phyloP scores from a whole-genome alignment of 1,140 invertebrate genomes.

The Brachionus paranguensis region DNA sequence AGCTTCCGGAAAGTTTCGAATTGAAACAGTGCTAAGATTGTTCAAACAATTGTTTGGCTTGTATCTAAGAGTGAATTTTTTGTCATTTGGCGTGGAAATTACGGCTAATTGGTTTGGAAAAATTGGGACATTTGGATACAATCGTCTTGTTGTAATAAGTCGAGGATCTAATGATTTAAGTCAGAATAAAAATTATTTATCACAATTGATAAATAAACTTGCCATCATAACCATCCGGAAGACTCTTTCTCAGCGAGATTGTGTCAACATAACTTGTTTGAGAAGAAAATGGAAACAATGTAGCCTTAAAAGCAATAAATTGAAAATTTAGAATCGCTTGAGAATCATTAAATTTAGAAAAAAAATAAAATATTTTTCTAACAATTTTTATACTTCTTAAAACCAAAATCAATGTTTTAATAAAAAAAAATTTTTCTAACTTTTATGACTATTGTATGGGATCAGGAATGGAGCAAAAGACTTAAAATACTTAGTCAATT shows the following conservation, averaged over 20 bases:
- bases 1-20: background rate
- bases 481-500: too few relatives aligned
- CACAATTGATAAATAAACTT: too few relatives aligned
- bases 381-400: too few relatives aligned
- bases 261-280: slow-evolving; percentile 1
- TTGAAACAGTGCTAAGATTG: background rate
- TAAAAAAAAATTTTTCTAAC: too few relatives aligned
- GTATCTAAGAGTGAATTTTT: background rate
- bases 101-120: background rate
- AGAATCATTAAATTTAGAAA: too few relatives aligned
- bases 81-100: background rate
- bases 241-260: background rate
- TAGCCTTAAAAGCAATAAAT: background rate
- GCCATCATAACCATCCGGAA: background rate
- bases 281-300: background rate
- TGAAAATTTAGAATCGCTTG: background rate
- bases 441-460: too few relatives aligned
- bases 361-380: too few relatives aligned
- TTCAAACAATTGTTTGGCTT: background rate
- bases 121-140: background rate
- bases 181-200: background rate
- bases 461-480: too few relatives aligned
- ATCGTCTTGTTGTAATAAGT: background rate
- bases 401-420: too few relatives aligned
- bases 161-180: background rate